Conservation (phyloP, 2,113 vertebrate genomes). For the Macaca mulatta region DNA sequence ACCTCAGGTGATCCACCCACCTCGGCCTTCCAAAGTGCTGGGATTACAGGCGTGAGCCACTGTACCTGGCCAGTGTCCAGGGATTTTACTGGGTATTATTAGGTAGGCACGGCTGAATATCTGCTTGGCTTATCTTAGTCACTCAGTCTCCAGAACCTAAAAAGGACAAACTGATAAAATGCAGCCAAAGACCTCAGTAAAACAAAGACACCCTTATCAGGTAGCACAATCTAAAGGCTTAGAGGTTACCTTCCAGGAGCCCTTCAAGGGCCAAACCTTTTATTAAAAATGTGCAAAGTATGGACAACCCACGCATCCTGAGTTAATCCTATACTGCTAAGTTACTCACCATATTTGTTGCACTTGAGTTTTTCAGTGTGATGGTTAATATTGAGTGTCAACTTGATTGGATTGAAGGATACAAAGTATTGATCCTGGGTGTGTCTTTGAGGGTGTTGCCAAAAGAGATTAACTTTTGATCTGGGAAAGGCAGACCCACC, state of each 20-base stretch:
- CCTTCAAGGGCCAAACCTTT: not conserved
- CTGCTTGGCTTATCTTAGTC: not conserved
- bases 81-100: not conserved
- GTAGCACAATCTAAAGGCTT: not conserved
- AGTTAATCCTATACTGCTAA: not conserved
- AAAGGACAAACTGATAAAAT: not conserved
- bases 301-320: fast-evolving
- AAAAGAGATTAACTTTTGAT: too few relatives aligned
- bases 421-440: too few relatives aligned
- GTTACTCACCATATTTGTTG: too few relatives aligned
- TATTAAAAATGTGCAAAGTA: not conserved
- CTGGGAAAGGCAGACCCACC: too few relatives aligned
- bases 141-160: not conserved
- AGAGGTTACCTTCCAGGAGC: not conserved
- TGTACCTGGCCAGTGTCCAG: too few relatives aligned
- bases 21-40: too few relatives aligned
- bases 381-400: too few relatives aligned
- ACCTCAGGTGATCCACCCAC: too few relatives aligned
- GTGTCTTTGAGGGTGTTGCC: too few relatives aligned
- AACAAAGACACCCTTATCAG: not conserved
- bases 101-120: not conserved
- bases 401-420: too few relatives aligned
- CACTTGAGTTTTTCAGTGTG: not conserved
- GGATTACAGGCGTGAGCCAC: too few relatives aligned
- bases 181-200: not conserved